Base-by-base conservation (phyloP, 2,113 vertebrate species). In the Oncorhynchus mykiss region DNA sequence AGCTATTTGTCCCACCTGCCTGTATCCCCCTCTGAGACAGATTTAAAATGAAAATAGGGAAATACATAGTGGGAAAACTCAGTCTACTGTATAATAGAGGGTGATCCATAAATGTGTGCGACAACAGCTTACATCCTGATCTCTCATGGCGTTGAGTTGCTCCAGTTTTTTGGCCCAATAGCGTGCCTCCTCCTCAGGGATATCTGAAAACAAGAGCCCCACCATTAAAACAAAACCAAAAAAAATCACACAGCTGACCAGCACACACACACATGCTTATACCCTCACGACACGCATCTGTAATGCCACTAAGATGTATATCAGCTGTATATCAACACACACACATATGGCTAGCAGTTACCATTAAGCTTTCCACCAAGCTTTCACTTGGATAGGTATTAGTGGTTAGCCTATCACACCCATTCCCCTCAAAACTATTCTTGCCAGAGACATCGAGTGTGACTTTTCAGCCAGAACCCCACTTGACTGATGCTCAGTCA, bases 131-230 rank as follows among this genome's bases (percentile, higher is more conserved):
- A 99, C 97, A 89, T 99, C 97, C 91, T 99, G 98, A 91, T 98
- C 97, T 81, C 96, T 83, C 98, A 99, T 96, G 20, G 98, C 96
- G 0, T 99, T 99, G 64, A 99, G 93, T 88, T 98, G 97, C 87
- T 99, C 98, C 87, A 99, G 92, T 89, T 99, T 99, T 88, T 99
- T 99, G 74, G 97, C 97, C 98, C 97, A 99, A 79, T 99, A 99
- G 25, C 96, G 96, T 0, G 97, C 98, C 87, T 99, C 98, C 81
- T 99, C 98, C 84, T 99, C 98, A 0, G 98, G 98, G 81, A 99
- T 98, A 88, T 99, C 98, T 99, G 90, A 0, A 90, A 84, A 75
- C 31, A 70, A 84, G 72, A 83, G 79, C 51, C 25, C 22, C 31
- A 74, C 18, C 22, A 7, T 5, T 5, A 0, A 8, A n/a, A 24